Evolutionary conservation across 2,888 invertebrate genomes (phyloP).

Genomic region (Synanthedon formicaeformis): DNA sequence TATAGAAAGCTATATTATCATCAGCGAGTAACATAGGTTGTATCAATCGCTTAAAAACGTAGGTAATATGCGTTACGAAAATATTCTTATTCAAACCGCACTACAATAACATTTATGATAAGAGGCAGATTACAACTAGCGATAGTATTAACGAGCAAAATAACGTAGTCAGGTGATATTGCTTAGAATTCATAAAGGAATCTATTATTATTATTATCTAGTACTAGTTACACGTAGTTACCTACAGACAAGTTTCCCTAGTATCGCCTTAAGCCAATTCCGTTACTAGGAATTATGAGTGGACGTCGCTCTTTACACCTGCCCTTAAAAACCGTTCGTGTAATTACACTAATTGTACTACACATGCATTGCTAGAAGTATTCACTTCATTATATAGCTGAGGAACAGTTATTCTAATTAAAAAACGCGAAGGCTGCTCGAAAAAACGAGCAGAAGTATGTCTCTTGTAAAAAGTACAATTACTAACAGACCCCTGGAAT

Average conservation of each 20-base stretch:
- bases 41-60: no score
- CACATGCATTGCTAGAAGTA: constrained; percentile 22
- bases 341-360: constrained; percentile 59
- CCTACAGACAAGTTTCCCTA: constrained; percentile 56
- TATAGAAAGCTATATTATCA: no score
- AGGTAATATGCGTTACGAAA: no score
- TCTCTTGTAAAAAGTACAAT: no score
- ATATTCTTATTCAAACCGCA: no score
- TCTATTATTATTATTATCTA: constrained; percentile 41
- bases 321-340: constrained; percentile 54
- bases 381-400: constrained; percentile 5
- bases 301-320: constrained; percentile 51
- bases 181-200: constrained; percentile 43
- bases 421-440: not conserved
- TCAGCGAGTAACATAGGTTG: no score
- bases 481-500: no score
- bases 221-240: constrained; percentile 40
- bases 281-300: constrained; percentile 63
- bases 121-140: no score
- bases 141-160: no score
- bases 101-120: no score
- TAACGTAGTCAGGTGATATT: constrained; percentile 28
- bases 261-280: constrained; percentile 56
- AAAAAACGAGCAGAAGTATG: no score
- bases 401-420: constrained; percentile 2